These are phyloP conservation scores for Distichodus sexfasciatus DNA, from an alignment of 2,797 vertebrate genomes.

Conservation along the genomic window DNA sequence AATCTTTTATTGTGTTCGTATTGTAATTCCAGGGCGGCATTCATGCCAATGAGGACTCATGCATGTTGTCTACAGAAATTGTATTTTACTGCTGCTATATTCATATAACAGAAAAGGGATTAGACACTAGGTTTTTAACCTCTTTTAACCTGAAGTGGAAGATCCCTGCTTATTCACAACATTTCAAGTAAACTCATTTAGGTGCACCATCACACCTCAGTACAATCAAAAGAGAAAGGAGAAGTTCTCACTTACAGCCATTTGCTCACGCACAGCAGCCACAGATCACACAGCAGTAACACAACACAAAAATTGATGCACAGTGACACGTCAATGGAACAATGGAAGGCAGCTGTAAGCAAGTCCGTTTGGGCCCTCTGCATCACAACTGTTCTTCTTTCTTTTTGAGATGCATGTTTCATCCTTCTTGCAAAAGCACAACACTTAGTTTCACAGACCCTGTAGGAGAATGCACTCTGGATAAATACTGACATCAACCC, in stretches of 20 bases:
- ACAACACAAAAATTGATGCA: too few species aligned
- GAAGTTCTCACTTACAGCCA: constrained; percentile 3
- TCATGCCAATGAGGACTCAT: constrained; percentile 42
- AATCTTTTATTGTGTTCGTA: constrained; percentile 34
- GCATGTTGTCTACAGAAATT: constrained; percentile 34
- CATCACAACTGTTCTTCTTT: too few species aligned
- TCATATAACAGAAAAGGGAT: constrained; percentile 9
- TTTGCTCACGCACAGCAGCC: background rate
- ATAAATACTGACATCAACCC: background rate
- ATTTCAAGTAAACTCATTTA: constrained; percentile 24
- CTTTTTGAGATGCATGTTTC: too few species aligned
- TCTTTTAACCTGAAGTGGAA: constrained; percentile 3
- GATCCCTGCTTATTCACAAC: constrained; percentile 16
- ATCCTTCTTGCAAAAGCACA: too few species aligned
- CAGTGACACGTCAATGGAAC: too few species aligned
- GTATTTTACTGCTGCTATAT: background rate
- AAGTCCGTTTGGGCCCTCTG: too few species aligned
- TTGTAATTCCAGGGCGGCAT: constrained; percentile 27
- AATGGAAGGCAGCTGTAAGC: too few species aligned
- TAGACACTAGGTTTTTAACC: constrained; percentile 13
- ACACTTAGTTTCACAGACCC: background rate
- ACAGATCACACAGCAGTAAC: background rate
- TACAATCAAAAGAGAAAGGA: constrained; percentile 15
- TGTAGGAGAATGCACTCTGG: background rate
- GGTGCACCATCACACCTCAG: constrained; percentile 1